Conservation (phyloP, 92 coral and sea anemone genomes). For the Umimayanthus chanpuru region DNA sequence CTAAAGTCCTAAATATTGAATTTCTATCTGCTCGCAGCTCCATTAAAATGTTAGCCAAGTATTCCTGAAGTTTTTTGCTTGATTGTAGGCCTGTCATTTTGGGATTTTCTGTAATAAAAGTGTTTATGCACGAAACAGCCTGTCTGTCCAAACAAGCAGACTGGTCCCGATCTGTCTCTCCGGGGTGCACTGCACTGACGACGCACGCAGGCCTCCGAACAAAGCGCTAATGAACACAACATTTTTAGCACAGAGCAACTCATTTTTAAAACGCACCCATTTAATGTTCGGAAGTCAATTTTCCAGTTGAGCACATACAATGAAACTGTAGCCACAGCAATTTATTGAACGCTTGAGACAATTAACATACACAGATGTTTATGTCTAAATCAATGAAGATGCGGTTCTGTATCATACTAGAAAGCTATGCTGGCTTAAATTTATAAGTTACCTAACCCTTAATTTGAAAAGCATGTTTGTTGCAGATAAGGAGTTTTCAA, state of each 20-base stretch:
- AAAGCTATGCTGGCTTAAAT: not conserved
- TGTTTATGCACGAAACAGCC: not conserved
- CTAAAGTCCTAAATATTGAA: not conserved
- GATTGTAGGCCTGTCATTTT: not conserved
- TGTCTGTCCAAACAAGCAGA: not conserved
- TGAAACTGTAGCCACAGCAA: not conserved
- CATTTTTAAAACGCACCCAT: no score
- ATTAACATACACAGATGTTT: not conserved
- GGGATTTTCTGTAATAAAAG: not conserved
- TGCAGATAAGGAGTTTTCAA: not conserved
- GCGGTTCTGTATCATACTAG: not conserved
- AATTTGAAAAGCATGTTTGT: not conserved
- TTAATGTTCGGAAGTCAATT: not conserved
- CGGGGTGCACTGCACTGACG: not conserved
- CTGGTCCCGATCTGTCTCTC: not conserved
- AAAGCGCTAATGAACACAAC: not conserved
- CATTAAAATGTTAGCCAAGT: not conserved
- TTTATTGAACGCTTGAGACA: not conserved
- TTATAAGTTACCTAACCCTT: not conserved
- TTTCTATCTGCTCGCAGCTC: not conserved
- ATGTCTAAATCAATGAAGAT: no score
- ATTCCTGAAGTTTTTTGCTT: not conserved
- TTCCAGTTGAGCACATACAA: not conserved
- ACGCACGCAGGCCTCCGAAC: not conserved
- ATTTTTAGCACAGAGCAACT: not conserved